Evolutionary conservation across 2,797 vertebrate species (phyloP).

Genomic region (Heterohyrax brucei): DNA sequence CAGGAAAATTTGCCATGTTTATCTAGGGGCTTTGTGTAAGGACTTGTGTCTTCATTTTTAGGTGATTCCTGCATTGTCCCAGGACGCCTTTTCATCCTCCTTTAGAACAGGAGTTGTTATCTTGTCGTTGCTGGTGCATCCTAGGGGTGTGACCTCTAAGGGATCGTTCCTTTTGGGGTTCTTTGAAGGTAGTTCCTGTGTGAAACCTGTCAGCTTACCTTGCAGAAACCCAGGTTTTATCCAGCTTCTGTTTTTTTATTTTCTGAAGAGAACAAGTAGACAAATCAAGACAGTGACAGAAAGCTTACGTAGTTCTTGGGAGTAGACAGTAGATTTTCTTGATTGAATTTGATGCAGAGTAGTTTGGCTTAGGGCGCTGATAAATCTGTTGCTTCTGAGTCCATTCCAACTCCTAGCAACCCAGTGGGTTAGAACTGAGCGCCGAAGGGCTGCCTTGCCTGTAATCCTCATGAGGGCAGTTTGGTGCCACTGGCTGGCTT

Average conservation of each 20-base stretch:
- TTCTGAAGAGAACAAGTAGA: not conserved
- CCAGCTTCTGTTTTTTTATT: not conserved
- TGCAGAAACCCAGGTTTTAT: constrained; percentile 43
- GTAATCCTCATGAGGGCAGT: not conserved
- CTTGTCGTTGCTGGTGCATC: not conserved
- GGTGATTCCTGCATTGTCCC: not conserved
- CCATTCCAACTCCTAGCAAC: not conserved
- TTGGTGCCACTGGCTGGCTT: not conserved
- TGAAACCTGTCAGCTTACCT: not conserved
- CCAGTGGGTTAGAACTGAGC: not conserved
- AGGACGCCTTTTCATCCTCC: not conserved
- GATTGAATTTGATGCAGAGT: not conserved
- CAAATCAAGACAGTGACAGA: not conserved
- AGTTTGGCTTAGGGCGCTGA: not conserved
- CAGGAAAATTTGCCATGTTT: not conserved
- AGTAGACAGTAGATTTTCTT: not conserved
- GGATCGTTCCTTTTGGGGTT: not conserved
- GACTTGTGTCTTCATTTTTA: not conserved
- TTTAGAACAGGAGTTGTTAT: not conserved
- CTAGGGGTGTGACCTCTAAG: not conserved
- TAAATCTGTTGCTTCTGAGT: not conserved
- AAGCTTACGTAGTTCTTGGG: not conserved
- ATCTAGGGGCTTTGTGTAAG: rapidly evolving
- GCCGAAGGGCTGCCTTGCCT: not conserved
- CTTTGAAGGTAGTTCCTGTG: not conserved